phyloP scores from a whole-genome alignment of 2,113 vertebrate genomes.

The Ophthalmolycus amberensis region DNA sequence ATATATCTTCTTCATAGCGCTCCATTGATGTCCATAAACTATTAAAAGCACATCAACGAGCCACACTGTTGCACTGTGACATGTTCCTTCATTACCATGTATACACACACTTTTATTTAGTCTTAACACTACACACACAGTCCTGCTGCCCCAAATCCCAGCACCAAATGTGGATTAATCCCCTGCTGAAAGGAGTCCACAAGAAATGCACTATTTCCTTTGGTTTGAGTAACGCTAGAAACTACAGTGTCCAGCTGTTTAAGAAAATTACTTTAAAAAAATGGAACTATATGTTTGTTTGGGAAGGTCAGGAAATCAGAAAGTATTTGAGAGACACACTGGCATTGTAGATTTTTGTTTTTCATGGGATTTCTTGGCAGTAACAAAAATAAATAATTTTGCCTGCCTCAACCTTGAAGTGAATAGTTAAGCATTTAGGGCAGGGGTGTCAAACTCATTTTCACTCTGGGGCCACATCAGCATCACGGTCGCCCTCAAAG shows the following conservation, averaged over 20 bases:
- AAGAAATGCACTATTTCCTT: background rate
- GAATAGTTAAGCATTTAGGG: background rate
- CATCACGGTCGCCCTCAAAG: too few species aligned
- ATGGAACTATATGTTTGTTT: background rate
- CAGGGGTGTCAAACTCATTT: too few species aligned
- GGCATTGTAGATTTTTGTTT: background rate
- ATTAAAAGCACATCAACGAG: too few species aligned
- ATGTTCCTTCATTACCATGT: too few species aligned
- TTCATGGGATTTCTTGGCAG: background rate
- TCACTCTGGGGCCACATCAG: too few species aligned
- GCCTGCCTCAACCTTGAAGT: background rate
- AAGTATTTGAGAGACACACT: background rate
- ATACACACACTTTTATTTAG: too few species aligned
- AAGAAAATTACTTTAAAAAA: background rate
- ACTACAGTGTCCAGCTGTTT: background rate
- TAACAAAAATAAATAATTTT: too few species aligned
- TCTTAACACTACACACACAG: too few species aligned
- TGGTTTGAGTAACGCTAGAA: background rate
- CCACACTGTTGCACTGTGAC: too few species aligned
- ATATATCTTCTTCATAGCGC: too few species aligned
- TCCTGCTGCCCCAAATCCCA: too few species aligned
- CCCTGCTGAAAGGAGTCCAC: background rate
- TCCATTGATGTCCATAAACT: too few species aligned
- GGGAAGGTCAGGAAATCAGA: background rate
- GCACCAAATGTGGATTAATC: background rate